Evolutionary conservation across 2,113 vertebrate genomes (phyloP).

Genomic region (Ciconia stormi): DNA sequence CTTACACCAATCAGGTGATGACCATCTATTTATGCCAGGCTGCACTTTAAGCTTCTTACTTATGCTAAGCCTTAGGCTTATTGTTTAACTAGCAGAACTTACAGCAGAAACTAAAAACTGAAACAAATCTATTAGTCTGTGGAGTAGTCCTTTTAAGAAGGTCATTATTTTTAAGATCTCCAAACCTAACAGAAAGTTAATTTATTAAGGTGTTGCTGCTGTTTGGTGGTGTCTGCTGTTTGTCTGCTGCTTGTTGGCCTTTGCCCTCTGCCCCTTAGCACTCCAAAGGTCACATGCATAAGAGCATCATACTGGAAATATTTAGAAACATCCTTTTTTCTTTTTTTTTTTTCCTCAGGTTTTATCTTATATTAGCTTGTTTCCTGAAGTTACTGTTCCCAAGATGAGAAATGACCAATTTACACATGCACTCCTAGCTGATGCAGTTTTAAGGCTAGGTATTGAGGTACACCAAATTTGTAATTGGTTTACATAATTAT

Average conservation of each 20-base stretch:
- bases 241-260: not conserved
- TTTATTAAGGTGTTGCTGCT: not conserved
- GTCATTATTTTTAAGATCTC: not conserved
- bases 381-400: not conserved
- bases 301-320: not conserved
- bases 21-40: not conserved
- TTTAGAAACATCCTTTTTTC: not conserved
- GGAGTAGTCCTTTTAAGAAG: not conserved
- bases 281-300: not conserved
- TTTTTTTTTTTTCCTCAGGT: not conserved
- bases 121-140: not conserved
- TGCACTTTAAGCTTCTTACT: not conserved
- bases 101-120: not conserved
- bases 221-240: not conserved
- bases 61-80: not conserved
- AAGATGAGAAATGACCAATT: not conserved
- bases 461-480: not conserved
- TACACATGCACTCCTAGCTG: not conserved
- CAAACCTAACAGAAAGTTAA: not conserved
- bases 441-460: not conserved
- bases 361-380: not conserved
- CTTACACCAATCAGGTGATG: not conserved
- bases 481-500: not conserved
- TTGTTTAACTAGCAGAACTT: not conserved
- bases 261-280: not conserved